phyloP scores from a whole-genome alignment of 23 tunicate species.

The Trididemnum clinides region DNA sequence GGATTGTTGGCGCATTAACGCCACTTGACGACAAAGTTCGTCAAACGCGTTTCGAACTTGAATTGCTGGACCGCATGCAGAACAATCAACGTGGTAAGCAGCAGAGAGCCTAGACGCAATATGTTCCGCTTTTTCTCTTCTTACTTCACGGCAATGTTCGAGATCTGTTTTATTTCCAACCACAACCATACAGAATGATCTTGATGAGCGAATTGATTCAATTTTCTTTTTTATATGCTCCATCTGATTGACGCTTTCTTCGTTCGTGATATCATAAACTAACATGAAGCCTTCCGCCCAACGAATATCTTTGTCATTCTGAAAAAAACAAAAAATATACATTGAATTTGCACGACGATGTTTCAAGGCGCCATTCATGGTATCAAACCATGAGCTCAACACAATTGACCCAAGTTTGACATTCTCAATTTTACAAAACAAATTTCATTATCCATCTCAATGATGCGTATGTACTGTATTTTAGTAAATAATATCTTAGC shows the following conservation, averaged over 20 bases:
- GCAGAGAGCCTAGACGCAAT: constrained; percentile 45
- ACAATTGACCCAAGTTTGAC: no score
- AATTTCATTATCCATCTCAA: no score
- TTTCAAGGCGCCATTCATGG: no score
- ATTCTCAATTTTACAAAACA: no score
- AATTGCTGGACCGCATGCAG: constrained; percentile 74
- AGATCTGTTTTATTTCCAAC: constrained; percentile 88
- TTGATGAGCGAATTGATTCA: constrained; percentile 48
- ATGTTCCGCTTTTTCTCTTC: constrained; percentile 45
- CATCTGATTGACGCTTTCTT: constrained; percentile 42
- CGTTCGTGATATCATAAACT: constrained; percentile 87
- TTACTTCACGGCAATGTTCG: constrained; percentile 73
- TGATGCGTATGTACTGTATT: no score
- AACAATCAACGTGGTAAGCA: constrained; percentile 73
- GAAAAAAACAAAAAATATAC: no score
- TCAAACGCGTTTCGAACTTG: constrained; percentile 76
- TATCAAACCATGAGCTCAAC: no score
- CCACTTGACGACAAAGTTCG: constrained; percentile 91
- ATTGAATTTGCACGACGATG: no score
- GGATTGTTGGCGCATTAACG: constrained; percentile 31
- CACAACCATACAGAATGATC: constrained; percentile 55
- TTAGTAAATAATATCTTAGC: no score
- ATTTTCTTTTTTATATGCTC: constrained; percentile 55
- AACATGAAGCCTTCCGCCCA: constrained; percentile 96
- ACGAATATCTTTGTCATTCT: constrained; percentile 77